Evolutionary conservation across 2,113 vertebrate genomes (phyloP).

Genomic region (Corythaeola cristata): DNA sequence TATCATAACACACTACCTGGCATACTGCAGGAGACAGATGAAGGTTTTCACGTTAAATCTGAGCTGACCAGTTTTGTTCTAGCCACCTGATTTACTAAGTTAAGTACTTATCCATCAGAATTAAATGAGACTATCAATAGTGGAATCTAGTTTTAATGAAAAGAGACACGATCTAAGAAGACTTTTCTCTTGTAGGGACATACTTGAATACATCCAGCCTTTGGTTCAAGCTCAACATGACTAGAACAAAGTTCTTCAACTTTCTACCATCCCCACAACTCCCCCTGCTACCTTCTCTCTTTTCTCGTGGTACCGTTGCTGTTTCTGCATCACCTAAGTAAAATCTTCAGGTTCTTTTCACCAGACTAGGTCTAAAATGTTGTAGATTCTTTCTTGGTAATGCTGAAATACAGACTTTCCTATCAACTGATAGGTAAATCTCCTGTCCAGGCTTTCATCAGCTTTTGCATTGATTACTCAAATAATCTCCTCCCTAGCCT

Average conservation of each 20-base stretch:
- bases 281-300: neutral
- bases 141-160: neutral
- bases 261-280: neutral
- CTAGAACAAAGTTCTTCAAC: neutral
- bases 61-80: neutral
- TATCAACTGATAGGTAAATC: neutral
- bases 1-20: neutral
- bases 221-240: neutral
- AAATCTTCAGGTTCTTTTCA: neutral
- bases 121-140: neutral
- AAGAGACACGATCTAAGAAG: neutral
- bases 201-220: neutral
- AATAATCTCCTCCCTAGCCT: neutral
- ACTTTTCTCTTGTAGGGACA: neutral
- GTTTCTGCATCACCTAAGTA: neutral
- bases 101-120: neutral
- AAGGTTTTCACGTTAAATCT: neutral
- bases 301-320: neutral
- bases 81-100: neutral
- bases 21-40: neutral
- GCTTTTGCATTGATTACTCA: conserved; percentile 3
- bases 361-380: neutral
- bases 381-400: neutral
- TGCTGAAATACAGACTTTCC: neutral
- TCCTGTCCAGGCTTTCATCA: neutral